These are phyloP conservation scores for Danio albolineatus DNA, from an alignment of 2,797 vertebrate genomes.

Conservation along the genomic window DNA sequence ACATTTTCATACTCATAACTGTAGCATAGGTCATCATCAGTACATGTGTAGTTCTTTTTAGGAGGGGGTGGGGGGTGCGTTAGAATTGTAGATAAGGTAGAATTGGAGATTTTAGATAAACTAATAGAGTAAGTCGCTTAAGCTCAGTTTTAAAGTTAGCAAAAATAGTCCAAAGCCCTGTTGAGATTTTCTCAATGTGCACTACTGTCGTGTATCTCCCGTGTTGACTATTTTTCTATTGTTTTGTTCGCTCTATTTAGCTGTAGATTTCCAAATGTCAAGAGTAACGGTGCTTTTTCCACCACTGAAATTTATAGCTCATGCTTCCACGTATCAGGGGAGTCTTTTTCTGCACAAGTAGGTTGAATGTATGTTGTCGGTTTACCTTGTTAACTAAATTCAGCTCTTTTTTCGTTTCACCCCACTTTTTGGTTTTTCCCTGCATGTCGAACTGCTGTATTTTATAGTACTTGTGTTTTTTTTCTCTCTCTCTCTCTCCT, in stretches of 20 bases:
- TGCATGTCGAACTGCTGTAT: slow-evolving; percentile 69
- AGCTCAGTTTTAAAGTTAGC: slow-evolving; percentile 28
- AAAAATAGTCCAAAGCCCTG: slow-evolving; percentile 57
- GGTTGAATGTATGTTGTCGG: slow-evolving; percentile 67
- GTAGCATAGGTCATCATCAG: slow-evolving; percentile 48
- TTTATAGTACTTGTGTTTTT: slow-evolving; percentile 52
- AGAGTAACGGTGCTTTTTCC: slow-evolving; percentile 54
- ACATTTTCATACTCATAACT: slow-evolving; percentile 56
- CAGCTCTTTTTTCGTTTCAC: slow-evolving; percentile 37
- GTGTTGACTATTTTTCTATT: slow-evolving; percentile 38
- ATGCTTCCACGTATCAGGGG: slow-evolving; percentile 72
- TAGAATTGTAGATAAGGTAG: slow-evolving; percentile 43
- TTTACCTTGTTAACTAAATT: slow-evolving; percentile 41
- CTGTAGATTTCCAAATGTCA: slow-evolving; percentile 31
- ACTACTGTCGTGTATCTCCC: slow-evolving; percentile 34
- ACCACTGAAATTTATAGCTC: slow-evolving; percentile 56
- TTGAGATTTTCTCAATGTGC: slow-evolving; percentile 44
- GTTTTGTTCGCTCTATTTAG: slow-evolving; percentile 36
- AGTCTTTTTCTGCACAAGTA: slow-evolving; percentile 64
- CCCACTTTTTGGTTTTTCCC: slow-evolving; percentile 20
- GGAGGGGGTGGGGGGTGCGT: neutral
- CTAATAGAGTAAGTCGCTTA: slow-evolving; percentile 33
- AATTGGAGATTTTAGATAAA: slow-evolving; percentile 15
- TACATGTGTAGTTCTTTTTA: slow-evolving; percentile 36
- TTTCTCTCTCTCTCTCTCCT: slow-evolving; percentile 54